Evolutionary conservation across 2,113 vertebrate genomes (phyloP), one percentile per base, ranked within the genome.

Genomic region (Passer montanus): DNA sequence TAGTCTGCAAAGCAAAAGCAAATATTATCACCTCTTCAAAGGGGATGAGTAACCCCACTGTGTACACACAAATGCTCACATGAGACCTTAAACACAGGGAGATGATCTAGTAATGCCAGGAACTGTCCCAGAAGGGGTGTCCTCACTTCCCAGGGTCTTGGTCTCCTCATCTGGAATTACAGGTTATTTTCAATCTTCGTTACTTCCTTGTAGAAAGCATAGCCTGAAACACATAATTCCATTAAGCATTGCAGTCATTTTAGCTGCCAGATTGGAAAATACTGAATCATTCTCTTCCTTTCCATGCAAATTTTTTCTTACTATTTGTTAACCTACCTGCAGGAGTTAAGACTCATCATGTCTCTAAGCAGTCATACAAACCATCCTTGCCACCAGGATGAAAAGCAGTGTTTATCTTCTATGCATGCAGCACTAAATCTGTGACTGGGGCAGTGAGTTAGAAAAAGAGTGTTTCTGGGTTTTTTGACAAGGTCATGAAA

Each of bases 31-130:
- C 14, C 12, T n/a, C 41, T 53, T 41, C 75, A 67, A 63, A 83
- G n/a, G 28, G 43, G 22, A 63, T 78, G 47, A 84, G 27, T 13
- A 83, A 18, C 49, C 35, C 37, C 18, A 16, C 47, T 78, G 62
- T 43, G 23, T 63, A 31, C 17, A 49, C 59, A 24, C n/a, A 20
- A 37, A 47, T 0, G 0, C 67, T 89, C 33, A 31, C 19, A 39
- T 44, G 41, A 50, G 37, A 67, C 41, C 30, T 77, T 30, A 94
- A 88, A n/a, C 50, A 23, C 27, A 33, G 66, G 60, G 63, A 92
- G 31, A 37, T 82, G 66, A 30, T 49, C 14, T 33, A 24, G 22
- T 39, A 15, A 68, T 79, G 82, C 49, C 58, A 87, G 26, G 50
- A 84, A 37, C 50, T 1, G 2, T 80, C 79, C 44, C 50, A 59